Base-by-base conservation (phyloP, 2,113 vertebrate genomes). In the Poeciliopsis turrubarensis region DNA sequence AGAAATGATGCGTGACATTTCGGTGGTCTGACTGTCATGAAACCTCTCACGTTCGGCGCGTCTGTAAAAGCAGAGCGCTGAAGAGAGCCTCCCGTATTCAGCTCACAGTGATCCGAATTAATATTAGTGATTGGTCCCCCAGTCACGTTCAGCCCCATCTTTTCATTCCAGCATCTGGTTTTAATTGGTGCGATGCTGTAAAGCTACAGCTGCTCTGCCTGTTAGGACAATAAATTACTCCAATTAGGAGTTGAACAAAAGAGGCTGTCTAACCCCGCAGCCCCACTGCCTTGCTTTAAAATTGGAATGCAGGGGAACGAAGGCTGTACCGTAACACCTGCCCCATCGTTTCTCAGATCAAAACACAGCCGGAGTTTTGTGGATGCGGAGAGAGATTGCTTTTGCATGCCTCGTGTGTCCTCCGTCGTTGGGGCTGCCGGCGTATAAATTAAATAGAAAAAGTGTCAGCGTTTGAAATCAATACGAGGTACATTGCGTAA, bases 161-260 rank as follows among this genome's bases (percentile, higher is more conserved):
- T 88, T 85, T 90, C 85, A 85, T 71, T 73, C 80, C 68, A 73
- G 88, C 92, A 91, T 93, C 91, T 90, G 89, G 90, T 82, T 88
- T 87, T 92, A 92, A 92, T 92, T 91, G 89, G 70, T 69, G 87
- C 81, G 72, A 74, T 65, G 82, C 87, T 68, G 82, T 92, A 89
- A 86, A 91, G 89, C 87, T 89, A 84, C 93, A 94, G 92, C 94
- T 94, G 93, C 84, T 89, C 80, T 63, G 75, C 76, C 89, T 91
- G 91, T 93, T 93, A 93, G 89, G 86, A 89, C 89, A 92, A 91
- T 93, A 91, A 93, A 93, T 92, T 92, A 90, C 68, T 76, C 89
- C 89, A 93, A 94, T 94, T 92, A 93, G 84, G 78, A 92, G 82
- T 70, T 64, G 78, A 87, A 89, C 81, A 89, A 88, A 89, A 78